Conservation (phyloP, 2,888 invertebrate species). For the Dicyrtoma fusca region DNA sequence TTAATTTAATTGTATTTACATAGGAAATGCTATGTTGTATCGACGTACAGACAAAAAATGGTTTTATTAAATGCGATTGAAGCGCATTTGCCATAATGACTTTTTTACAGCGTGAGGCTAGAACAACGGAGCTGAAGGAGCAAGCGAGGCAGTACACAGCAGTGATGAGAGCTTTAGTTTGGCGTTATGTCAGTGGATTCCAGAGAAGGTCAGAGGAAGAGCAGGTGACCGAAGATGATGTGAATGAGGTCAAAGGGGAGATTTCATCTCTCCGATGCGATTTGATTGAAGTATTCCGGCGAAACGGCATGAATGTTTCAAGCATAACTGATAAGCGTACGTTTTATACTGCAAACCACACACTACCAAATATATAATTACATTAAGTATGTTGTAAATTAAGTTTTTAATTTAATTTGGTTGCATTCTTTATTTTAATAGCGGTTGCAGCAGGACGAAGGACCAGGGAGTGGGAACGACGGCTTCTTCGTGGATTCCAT, state of each 20-base stretch:
- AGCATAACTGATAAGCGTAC: conserved; percentile 75
- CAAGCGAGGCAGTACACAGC: conserved; percentile 73
- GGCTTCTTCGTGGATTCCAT: conserved; percentile 85
- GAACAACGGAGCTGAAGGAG: conserved; percentile 66
- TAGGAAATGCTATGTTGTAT: too few species aligned
- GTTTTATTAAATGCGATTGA: too few species aligned
- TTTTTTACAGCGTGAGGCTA: conserved; percentile 65
- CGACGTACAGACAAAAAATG: too few species aligned
- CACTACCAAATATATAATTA: neutral
- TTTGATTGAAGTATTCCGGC: conserved; percentile 82
- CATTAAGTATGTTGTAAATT: neutral
- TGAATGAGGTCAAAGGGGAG: conserved; percentile 93
- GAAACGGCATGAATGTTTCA: conserved; percentile 84
- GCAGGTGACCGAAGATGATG: conserved; percentile 87
- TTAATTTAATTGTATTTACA: too few species aligned
- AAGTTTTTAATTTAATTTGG: conserved; percentile 39
- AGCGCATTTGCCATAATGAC: too few species aligned
- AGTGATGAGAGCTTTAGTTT: conserved; percentile 87
- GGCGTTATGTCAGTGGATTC: conserved; percentile 87
- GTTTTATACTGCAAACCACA: conserved; percentile 48
- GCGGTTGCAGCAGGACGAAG: conserved; percentile 70
- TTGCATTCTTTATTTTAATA: conserved; percentile 58
- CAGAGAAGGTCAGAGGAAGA: conserved; percentile 82
- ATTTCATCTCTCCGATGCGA: conserved; percentile 91
- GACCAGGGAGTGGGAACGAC: conserved; percentile 84